These are phyloP conservation scores for Gymnodraco acuticeps DNA, from an alignment of 2,797 vertebrate genomes.

Conservation along the genomic window DNA sequence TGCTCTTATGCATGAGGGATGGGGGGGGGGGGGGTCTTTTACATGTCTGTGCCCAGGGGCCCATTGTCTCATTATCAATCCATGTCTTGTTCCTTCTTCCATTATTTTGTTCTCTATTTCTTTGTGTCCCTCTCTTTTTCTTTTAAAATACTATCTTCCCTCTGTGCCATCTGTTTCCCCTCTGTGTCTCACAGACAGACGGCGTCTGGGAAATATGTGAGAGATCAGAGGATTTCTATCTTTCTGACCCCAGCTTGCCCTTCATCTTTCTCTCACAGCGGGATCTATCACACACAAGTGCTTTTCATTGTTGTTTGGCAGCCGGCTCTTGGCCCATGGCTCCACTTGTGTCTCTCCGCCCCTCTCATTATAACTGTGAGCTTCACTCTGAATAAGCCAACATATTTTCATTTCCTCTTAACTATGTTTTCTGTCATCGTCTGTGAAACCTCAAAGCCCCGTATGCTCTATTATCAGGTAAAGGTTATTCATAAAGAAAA, in stretches of 20 bases:
- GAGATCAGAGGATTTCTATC: constrained; percentile 76
- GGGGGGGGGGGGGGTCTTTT: not conserved
- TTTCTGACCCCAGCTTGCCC: constrained; percentile 70
- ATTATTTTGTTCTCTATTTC: constrained; percentile 10
- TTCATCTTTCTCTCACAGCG: constrained; percentile 72
- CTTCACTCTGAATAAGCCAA: constrained; percentile 40
- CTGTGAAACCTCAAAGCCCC: constrained; percentile 3
- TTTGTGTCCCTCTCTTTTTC: constrained; percentile 7
- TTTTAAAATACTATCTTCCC: constrained; percentile 26
- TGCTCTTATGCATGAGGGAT: not conserved
- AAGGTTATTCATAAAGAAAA: constrained; percentile 15
- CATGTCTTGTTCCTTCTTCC: constrained; percentile 13
- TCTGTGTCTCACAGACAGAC: constrained; percentile 49
- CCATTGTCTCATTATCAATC: constrained; percentile 6
- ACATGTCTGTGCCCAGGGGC: constrained; percentile 8
- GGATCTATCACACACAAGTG: constrained; percentile 71
- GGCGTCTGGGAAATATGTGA: constrained; percentile 62
- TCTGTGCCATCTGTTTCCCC: constrained; percentile 42
- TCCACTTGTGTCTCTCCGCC: constrained; percentile 53
- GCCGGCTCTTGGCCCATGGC: constrained; percentile 57
- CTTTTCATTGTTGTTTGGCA: constrained; percentile 73
- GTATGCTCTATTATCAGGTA: constrained; percentile 9
- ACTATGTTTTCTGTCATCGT: not conserved
- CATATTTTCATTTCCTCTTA: constrained; percentile 56
- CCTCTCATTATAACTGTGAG: constrained; percentile 57